phyloP scores from a whole-genome alignment of 2,113 vertebrate species.

The Clupea harengus region DNA sequence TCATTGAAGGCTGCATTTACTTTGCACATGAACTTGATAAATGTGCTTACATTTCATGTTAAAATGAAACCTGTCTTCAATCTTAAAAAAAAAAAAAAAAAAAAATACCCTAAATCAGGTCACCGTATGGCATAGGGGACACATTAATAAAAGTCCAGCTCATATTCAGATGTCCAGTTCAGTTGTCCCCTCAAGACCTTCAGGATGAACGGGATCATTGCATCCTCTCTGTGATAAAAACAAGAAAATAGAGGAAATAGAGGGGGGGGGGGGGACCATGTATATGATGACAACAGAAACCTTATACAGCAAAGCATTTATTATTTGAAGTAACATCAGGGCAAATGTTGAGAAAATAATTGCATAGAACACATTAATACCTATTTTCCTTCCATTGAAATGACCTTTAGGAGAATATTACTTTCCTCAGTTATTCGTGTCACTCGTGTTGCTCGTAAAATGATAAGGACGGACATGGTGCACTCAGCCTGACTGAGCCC shows the following conservation, averaged over 20 bases:
- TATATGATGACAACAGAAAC: neutral
- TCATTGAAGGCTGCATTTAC: slow-evolving; percentile 14
- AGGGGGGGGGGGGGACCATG: no score
- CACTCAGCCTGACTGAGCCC: neutral
- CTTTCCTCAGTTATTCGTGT: neutral
- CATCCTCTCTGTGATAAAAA: neutral
- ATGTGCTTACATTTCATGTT: neutral
- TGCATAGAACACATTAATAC: neutral
- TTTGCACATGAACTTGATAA: neutral
- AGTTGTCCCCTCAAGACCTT: neutral
- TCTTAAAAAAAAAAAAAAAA: neutral
- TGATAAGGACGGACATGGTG: neutral
- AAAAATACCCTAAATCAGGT: no score
- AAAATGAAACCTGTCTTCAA: neutral
- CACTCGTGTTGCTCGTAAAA: neutral
- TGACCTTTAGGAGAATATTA: neutral
- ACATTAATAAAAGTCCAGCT: neutral
- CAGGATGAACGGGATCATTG: neutral
- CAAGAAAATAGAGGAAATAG: neutral
- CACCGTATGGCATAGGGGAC: neutral
- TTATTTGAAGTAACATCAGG: neutral
- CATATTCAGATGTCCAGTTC: neutral
- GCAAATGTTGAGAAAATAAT: neutral
- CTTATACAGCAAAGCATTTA: neutral
- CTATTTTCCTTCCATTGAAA: neutral